These are phyloP conservation scores for Amniataba percoides DNA, from an alignment of 2,797 vertebrate genomes.

Conservation along the genomic window DNA sequence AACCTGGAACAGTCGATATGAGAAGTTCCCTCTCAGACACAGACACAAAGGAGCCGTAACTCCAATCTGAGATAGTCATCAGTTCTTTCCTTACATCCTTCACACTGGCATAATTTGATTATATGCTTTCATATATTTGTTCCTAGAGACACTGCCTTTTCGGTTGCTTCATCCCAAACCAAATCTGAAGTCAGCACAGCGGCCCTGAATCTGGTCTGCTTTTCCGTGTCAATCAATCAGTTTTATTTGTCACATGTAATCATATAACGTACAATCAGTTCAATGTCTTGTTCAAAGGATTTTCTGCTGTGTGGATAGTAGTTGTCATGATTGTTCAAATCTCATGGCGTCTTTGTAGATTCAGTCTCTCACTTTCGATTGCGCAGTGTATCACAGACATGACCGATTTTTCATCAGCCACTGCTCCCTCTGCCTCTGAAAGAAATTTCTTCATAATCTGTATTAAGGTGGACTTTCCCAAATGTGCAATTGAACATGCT, in stretches of 20 bases:
- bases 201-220: neutral
- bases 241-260: too few species aligned
- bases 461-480: constrained; percentile 23
- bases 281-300: constrained; percentile 39
- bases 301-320: constrained; percentile 41
- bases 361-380: constrained; percentile 36
- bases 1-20: constrained; percentile 25
- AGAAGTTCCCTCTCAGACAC: constrained; percentile 18
- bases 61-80: constrained; percentile 14
- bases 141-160: neutral
- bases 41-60: constrained; percentile 19
- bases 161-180: constrained; percentile 9
- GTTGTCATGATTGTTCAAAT: constrained; percentile 35
- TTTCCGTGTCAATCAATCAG: neutral
- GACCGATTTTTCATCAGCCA: neutral
- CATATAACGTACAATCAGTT: too few species aligned
- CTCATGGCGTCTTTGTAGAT: constrained; percentile 40
- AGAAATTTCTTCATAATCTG: constrained; percentile 3
- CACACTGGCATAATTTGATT: neutral
- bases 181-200: constrained; percentile 18
- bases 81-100: neutral
- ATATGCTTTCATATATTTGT: neutral
- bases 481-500: constrained; percentile 17
- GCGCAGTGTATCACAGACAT: constrained; percentile 27
- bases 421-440: neutral